Conservation (phyloP, 2,113 vertebrate species). For the Mellivora capensis region DNA sequence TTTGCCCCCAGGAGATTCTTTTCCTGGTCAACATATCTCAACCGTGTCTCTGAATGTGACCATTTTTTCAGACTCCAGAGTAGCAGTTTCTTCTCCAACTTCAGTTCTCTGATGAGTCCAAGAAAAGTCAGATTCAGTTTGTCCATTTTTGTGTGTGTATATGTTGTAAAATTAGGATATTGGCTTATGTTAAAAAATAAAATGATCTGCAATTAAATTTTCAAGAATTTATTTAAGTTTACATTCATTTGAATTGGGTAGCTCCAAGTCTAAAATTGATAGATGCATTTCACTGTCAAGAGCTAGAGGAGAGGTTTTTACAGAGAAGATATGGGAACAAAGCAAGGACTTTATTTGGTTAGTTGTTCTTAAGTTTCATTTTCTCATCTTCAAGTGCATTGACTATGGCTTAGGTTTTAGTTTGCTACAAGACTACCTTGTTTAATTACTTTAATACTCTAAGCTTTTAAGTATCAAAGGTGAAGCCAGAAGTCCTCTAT, state of each 20-base stretch:
- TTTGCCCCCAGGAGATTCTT: neutral
- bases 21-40: too few species aligned
- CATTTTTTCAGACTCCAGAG: neutral
- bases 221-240: neutral
- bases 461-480: neutral
- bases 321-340: neutral
- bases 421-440: neutral
- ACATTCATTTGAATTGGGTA: neutral
- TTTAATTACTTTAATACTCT: neutral
- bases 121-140: neutral
- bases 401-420: neutral
- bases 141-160: neutral
- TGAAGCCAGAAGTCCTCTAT: neutral
- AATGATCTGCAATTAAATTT: neutral
- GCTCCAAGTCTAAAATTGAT: neutral
- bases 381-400: neutral
- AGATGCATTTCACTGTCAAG: neutral
- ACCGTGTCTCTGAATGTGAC: neutral
- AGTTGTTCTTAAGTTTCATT: neutral
- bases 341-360: neutral
- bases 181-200: neutral
- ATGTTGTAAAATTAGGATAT: neutral
- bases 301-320: neutral
- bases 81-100: neutral
- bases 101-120: neutral